Evolutionary conservation across 2,888 invertebrate species (phyloP), one percentile per base, ranked within the genome.

Genomic region (Caenorhabditis afra): DNA sequence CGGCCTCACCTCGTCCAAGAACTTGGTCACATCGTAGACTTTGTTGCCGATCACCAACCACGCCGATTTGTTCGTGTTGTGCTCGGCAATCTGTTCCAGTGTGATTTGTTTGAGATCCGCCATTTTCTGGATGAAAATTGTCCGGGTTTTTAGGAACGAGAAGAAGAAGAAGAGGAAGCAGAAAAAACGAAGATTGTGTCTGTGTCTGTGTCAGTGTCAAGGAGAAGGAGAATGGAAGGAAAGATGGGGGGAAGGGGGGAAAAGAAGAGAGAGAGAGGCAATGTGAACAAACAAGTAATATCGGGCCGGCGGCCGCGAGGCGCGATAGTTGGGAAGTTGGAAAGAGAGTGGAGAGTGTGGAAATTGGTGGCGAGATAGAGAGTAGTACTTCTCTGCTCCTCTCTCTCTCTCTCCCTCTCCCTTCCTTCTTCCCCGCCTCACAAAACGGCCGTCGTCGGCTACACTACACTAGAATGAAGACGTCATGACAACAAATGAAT

Each of bases 1-100:
- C 4, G 18, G 8, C n/a, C 67, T 35, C 22, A 87, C 88, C 85
- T 90, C 89, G 58, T 89, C 89, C 39, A 90, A 76, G 57, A 90
- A 90, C 74, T 90, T 90, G 64, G 89, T 88, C 35, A 90, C 88
- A 66, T 90, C 90, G 71, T 81, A 90, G 14, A 89, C 87, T 62
- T 87, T 89, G 82, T 89, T 89, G 66, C 87, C 87, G 62, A 89
- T 87, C 35, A 89, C 85, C 23, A 90, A 71, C 90, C 90, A 90
- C 39, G 83, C 81, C 8, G 84, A 83, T 61, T 84, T 85, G 79
- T 84, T 87, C 47, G 82, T 82, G 76, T 88, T 87, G 84, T 90
- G 89, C 62, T 87, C 81, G 22, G 85, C 79, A n/a, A 90, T 87
- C 70, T 90, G 87, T 50, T 77, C 50, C 18, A 81, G 79, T 4